Base-by-base conservation (phyloP, 2,797 vertebrate species). In the Myotis daubentonii region DNA sequence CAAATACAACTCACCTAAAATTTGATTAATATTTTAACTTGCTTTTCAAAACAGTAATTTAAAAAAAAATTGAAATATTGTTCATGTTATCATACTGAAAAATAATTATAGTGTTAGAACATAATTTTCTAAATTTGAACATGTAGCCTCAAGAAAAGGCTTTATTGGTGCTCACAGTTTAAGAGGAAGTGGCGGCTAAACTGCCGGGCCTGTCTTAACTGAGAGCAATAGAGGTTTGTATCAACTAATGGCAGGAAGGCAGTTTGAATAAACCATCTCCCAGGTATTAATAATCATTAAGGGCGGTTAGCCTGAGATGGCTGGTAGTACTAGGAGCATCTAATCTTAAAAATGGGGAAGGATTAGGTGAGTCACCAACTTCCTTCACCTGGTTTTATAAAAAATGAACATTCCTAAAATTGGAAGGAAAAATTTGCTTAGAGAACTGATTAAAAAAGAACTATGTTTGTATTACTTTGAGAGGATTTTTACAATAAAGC, bases 1-100 rank as follows among this genome's bases (percentile, higher is more conserved):
- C 91, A 75, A 41, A 51, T 79, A 51, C 70, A 83, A 33, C 33
- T 41, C 36, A 87, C 20, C 53, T 95, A 41, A 33, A 76, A 38
- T 89, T 55, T 15, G 57, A 38, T 79, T 57, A 93, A 55, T 70
- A 80, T 55, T 70, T 68, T 8, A 81, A 25, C 83, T 62, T 85
- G 51, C 23, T 86, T 96, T 88, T 72, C 51, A 79, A 74, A 95
- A 94, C 5, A 68, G 19, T 94, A 51, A 36, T 85, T 89, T 82
- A 38, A 2, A n/a, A 38, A 74, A 75, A 75, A 75, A 87, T 6
- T n/a, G 22, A 83, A 87, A 53, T 66, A 81, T 44, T 62, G 3
- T 51, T 82, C 19, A 51, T 91, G 9, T 80, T 84, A 81, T 49
- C 11, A 84, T 30, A 79, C 19, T 80, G 66, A 93, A 30, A 93